Evolutionary conservation across 2,888 invertebrate species (phyloP), one percentile per base, ranked within the genome.

Genomic region (Hyalella azteca): DNA sequence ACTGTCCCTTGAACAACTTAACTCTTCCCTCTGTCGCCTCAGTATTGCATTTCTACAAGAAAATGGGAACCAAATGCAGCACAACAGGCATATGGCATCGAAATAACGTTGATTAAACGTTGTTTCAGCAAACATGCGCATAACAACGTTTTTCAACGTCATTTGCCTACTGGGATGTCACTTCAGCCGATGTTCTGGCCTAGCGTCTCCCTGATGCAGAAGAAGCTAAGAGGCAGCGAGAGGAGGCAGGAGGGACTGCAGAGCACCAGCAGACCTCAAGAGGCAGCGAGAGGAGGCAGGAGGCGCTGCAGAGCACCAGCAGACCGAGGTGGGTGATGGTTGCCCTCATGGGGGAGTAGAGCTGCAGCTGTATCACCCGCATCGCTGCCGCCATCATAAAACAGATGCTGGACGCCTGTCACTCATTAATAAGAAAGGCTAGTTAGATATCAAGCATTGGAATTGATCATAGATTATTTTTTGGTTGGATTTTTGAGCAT

Each of bases 181-280:
- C n/a, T n/a, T 54, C 19, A 54, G 26, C 54, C 54, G 29, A 54
- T 9, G 4, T 54, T 22, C 26, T 54, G 54, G 22, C 54, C 54
- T 22, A 54, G 54, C 15, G 54, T 54, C 26, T 54, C 54, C 0
- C 19, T 54, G 22, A 54, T n/a, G 54, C 5, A 54, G 54, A 54
- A 54, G 26, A 26, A 54, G 26, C 26, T 54, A 29, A 54, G 29
- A 29, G 54, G 54, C 54, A 54, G 54, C 26, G 54, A 54, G 54
- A 54, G 26, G 9, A 54, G 54, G 54, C 54, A 54, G 54, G 54
- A n/a, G 3, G 54, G 9, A 39, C 73, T 73, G 73, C 39, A 40
- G 73, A 73, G 39, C 36, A 29, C 19, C 73, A 73, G 73, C 40
- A 73, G 73, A n/a, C 73, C 73, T n/a, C n/a, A n/a, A n/a, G n/a